Conservation (phyloP, 2,888 invertebrate species). For the Mystacides longicornis region DNA sequence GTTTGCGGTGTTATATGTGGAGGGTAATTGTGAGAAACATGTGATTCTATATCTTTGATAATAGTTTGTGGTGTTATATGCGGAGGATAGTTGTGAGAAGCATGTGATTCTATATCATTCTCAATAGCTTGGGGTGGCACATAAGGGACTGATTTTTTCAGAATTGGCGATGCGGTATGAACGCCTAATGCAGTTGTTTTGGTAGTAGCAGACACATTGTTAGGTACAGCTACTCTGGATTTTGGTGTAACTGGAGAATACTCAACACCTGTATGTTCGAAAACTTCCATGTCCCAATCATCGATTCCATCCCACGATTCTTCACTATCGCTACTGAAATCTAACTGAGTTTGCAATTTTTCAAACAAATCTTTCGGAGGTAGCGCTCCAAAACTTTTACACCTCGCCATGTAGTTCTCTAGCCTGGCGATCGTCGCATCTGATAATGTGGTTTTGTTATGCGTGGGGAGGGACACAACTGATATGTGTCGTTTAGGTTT, state of each 20-base stretch:
- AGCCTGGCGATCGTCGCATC: constrained; percentile 35
- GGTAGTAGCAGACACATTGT: background rate
- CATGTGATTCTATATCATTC: constrained; percentile 1
- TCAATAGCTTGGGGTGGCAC: too few relatives aligned
- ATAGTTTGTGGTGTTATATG: too few relatives aligned
- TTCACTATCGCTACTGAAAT: constrained; percentile 38
- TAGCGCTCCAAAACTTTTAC: constrained; percentile 41
- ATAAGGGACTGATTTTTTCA: too few relatives aligned
- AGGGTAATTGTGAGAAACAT: background rate
- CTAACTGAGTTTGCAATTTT: constrained; percentile 32
- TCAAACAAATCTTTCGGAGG: constrained; percentile 38
- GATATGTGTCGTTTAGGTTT: constrained; percentile 28
- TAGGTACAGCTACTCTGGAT: constrained; percentile 12
- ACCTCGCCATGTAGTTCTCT: constrained; percentile 41
- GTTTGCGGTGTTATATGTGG: too few relatives aligned
- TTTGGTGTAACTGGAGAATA: constrained; percentile 19
- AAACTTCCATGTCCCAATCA: constrained; percentile 44
- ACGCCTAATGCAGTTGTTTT: background rate
- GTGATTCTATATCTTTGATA: background rate
- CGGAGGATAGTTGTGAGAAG: background rate
- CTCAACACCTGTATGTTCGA: constrained; percentile 40
- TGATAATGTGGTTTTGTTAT: constrained; percentile 31
- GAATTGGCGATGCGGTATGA: background rate
- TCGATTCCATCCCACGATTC: constrained; percentile 43
- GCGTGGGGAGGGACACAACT: constrained; percentile 31